Evolutionary conservation across 2,113 vertebrate genomes (phyloP), one percentile per base, ranked within the genome.

Genomic region (Sebastes fasciatus): DNA sequence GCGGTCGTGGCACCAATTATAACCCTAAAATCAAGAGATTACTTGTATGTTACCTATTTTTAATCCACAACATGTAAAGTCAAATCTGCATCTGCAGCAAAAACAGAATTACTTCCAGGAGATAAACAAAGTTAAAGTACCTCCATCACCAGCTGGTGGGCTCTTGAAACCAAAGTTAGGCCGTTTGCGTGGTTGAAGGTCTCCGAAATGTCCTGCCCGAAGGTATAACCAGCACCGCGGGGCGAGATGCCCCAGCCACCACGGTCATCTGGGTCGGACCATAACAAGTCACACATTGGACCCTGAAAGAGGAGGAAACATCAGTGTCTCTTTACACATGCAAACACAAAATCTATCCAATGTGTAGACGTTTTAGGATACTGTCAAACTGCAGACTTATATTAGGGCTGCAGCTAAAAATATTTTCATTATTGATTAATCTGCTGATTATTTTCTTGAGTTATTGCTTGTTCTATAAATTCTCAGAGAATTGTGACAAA

Each of bases 121-220:
- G 11, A 60, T 23, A 62, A 55, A 58, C 34, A 74, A 80, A 67
- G 42, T 57, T 21, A 46, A 54, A 62, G 51, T 89, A 99, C 98
- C 97, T 99, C 98, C 98, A 99, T 99, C 87, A 99, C 98, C 94
- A 99, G 94, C 95, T 99, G 98, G 93, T 99, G 98, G 92, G 98
- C 98, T 96, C 98, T 96, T 46, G 98, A 99, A 85, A 99, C 98
- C 95, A 99, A 95, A 0, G 98, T 99, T 89, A 99, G 96, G 84
- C 98, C 98, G 81, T 99, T 99, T 82, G 98, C 98, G 86, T 99
- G 98, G 93, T 99, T 99, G 94, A 99, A 99, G 63, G 98, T 99
- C 95, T 99, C 98, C 11, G 98, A 99, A 91, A 99, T 99, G 94
- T 99, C 98, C 90, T 99, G 98, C 21, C 98, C 98, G 80, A 99